Conservation (phyloP, 2,113 vertebrate genomes). For the Phalacrocorax carbo region DNA sequence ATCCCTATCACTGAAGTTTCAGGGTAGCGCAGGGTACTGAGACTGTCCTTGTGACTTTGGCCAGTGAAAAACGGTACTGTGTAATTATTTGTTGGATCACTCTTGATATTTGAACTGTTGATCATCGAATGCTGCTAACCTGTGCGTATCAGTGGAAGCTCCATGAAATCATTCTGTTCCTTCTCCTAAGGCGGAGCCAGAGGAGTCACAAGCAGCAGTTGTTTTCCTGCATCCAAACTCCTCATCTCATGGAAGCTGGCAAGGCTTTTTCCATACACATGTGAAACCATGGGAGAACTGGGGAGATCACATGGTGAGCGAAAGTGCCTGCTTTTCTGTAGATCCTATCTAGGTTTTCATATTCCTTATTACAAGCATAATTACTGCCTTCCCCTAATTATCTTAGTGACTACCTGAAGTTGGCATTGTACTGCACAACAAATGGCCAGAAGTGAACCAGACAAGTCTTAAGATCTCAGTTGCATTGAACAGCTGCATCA, state of each 20-base stretch:
- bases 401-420: background rate
- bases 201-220: background rate
- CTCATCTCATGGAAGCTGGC: background rate
- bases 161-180: background rate
- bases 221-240: background rate
- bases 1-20: background rate
- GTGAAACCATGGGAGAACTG: background rate
- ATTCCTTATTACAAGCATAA: background rate
- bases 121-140: background rate
- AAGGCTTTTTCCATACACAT: background rate
- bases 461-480: background rate
- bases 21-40: background rate
- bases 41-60: background rate
- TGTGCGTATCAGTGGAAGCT: background rate
- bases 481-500: background rate
- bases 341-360: background rate
- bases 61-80: background rate
- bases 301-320: background rate
- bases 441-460: background rate
- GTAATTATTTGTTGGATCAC: background rate
- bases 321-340: background rate
- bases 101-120: background rate
- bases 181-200: background rate
- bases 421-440: background rate
- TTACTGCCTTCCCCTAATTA: background rate